Evolutionary conservation across 2,113 vertebrate species (phyloP).

Genomic region (Albula glossodonta): DNA sequence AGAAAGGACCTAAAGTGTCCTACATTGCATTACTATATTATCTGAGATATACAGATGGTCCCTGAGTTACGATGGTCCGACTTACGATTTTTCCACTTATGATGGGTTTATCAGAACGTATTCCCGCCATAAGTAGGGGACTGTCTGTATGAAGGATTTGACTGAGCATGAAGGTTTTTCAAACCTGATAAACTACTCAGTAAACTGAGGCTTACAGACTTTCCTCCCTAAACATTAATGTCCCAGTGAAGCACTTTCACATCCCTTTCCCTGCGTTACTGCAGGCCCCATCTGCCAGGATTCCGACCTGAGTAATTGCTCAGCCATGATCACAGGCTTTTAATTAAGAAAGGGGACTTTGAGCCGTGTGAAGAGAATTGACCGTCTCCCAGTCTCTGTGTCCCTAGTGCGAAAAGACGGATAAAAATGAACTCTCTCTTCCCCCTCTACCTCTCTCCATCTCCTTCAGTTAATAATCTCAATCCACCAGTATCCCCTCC

Average conservation of each 20-base stretch:
- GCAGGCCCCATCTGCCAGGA: background rate
- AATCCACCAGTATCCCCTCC: background rate
- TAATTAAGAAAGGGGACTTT: background rate
- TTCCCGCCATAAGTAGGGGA: too few species aligned
- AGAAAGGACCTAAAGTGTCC: too few species aligned
- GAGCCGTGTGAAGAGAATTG: constrained; percentile 1
- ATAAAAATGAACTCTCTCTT: constrained; percentile 1
- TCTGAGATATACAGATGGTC: too few species aligned
- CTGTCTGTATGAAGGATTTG: too few species aligned
- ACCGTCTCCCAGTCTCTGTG: background rate
- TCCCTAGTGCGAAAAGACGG: background rate
- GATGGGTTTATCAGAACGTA: too few species aligned
- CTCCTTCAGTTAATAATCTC: background rate
- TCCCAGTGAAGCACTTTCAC: background rate
- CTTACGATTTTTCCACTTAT: too few species aligned
- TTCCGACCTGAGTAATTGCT: background rate
- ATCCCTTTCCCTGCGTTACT: background rate
- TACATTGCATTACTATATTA: too few species aligned
- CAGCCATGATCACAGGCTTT: background rate
- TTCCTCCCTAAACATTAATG: background rate
- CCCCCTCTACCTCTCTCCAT: too few species aligned
- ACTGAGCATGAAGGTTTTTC: too few species aligned
- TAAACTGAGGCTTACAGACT: too few species aligned
- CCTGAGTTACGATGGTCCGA: too few species aligned
- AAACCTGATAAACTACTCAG: too few species aligned